Base-by-base conservation (phyloP, 2,113 vertebrate species). In the Phocoena phocoena region DNA sequence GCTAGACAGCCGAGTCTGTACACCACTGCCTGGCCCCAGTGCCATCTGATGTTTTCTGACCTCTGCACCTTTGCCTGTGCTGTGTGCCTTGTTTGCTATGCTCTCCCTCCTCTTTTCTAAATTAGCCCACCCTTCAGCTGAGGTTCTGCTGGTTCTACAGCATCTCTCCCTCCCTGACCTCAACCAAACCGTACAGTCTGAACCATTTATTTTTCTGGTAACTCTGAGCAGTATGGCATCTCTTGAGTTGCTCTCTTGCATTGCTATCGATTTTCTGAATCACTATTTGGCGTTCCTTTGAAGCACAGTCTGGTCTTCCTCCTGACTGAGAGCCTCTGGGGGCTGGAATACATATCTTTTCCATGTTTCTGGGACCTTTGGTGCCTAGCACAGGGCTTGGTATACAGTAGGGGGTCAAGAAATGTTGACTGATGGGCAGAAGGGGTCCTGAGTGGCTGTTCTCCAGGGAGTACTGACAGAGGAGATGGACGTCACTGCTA, bases 11-110 rank as follows among this genome's bases (percentile, higher is more conserved):
- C 0, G 25, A 79, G 68, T 41, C 53, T 28, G 28, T 6, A 12
- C 20, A 47, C 36, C 0, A 5, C 8, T 20, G 2, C 36, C 68
- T 31, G 36, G 60, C 26, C 14, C 36, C 21, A 0, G 41, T 0
- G 10, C 28, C 76, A 31, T 13, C 6, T 21, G 38, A 14, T 2
- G 3, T 8, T 31, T 65, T 41, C 18, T 17, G 1, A 1, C 23
- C 47, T 13, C 82, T 55, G 76, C 50, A 21, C 31, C 31, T 33
- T 23, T 36, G 6, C 38, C 10, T 0, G 6, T 13, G 21, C 33
- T 28, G 13, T 26, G 50, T 4, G 4, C 50, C 18, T 1, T 14
- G 26, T 50, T 68, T 38, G 18, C 8, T 41, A 5, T 2, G 12
- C 28, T 6, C 5, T 47, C 20, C 28, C 23, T 28, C 38, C 12